Conservation (phyloP, 2,888 invertebrate genomes). For the Enoplolaimus lenunculus region DNA sequence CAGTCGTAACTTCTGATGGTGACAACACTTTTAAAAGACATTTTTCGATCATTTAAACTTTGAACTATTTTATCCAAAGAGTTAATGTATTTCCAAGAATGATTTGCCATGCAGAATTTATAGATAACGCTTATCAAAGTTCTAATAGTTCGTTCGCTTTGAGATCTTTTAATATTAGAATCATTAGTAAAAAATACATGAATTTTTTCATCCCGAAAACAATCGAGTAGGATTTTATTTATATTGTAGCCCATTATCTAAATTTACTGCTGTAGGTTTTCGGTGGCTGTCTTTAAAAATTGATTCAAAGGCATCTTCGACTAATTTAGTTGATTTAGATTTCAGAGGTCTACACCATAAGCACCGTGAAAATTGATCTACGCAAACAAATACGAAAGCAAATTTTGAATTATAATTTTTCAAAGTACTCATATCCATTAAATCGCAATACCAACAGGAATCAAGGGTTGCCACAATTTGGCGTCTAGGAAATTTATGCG, state of each 20-base stretch:
- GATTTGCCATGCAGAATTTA: not conserved
- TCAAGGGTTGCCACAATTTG: constrained; percentile 10
- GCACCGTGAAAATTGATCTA: constrained; percentile 1
- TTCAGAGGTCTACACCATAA: not conserved
- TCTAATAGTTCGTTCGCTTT: not conserved
- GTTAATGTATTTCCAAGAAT: not conserved
- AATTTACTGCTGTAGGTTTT: not conserved
- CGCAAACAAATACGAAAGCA: not conserved
- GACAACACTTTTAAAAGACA: not conserved
- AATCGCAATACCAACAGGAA: not conserved
- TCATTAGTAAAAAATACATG: constrained; percentile 5
- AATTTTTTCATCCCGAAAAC: not conserved
- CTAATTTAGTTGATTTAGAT: not conserved
- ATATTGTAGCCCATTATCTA: not conserved
- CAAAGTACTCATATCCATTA: not conserved
- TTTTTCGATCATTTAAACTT: constrained; percentile 3
- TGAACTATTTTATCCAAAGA: not conserved
- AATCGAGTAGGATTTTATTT: not conserved
- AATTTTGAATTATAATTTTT: not conserved
- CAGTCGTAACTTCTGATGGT: not conserved
- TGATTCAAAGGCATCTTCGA: not conserved
- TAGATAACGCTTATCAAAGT: not conserved
- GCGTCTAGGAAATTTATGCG: not conserved
- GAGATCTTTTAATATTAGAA: not conserved
- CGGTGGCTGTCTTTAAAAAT: not conserved